Base-by-base conservation (phyloP, 2,797 vertebrate species). In the Enteromius afrohamiltoni region DNA sequence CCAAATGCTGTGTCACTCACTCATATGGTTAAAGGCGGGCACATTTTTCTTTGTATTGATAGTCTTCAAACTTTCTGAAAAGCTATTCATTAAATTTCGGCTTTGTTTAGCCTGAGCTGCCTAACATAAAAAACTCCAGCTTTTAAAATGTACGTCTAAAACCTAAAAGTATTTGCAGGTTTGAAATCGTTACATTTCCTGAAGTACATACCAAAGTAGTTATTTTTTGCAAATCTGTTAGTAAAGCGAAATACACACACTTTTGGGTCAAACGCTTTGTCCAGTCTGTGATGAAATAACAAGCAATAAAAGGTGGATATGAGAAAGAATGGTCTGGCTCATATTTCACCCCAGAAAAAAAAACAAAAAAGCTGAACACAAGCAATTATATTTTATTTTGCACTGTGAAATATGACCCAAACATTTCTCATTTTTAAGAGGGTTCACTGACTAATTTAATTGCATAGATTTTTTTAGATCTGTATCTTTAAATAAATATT, bases 271-370 rank as follows among this genome's bases (percentile, higher is more conserved):
- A 70, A 47, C 14, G 26, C 14, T 49, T 71, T 47, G 68, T 45
- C 14, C 68, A 4, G n/a, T 47, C 68, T 71, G n/a, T 69, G 68
- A 47, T 47, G 23, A 47, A 71, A 71, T 40, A 68, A 67, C 11
- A 26, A 71, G 14, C 23, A 70, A 70, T 70, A 71, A 29, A 47
- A 23, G 16, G 23, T 0, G 3, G n/a, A 70, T 45, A 3, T 16
- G 23, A 70, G 23, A 47, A 23, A 71, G 14, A 26, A 71, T 29
- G 2, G n/a, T 47, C 42, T 47, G 69, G 23, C 69, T 71, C 23
- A 70, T 70, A 47, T 70, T 70, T 47, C 26, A 47, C 7, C 7
- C 7, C 42, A 4, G n/a, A 11, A 1, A 26, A 58, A 60, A n/a
- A 26, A 45, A 45, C 10, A 45, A 45, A 45, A 45, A 45, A 45